A percentile compares a stretch with the other conserved stretches of the same genome.
These are phyloP conservation scores for Galleria mellonella DNA, from an alignment of 1,140 invertebrate species.

Conservation along the genomic window DNA sequence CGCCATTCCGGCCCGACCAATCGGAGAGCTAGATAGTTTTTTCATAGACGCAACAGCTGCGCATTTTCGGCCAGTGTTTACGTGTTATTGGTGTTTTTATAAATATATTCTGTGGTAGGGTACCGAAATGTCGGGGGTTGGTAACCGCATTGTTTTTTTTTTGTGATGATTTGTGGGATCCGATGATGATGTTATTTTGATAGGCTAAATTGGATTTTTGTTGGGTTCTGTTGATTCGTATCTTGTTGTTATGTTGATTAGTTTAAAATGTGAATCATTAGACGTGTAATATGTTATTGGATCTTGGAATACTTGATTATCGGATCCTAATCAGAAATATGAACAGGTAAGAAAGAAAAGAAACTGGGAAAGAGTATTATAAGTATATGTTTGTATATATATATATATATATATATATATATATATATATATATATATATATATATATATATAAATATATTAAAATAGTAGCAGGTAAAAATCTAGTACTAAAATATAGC, in stretches of 20 bases:
- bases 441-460: too few relatives aligned
- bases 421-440: too few relatives aligned
- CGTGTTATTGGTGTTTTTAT: constrained; percentile 60
- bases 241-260: background rate
- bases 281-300: too few relatives aligned
- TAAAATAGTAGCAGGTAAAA: too few relatives aligned
- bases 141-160: constrained; percentile 20
- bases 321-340: too few relatives aligned
- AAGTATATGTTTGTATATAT: too few relatives aligned
- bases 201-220: constrained; percentile 28
- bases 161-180: constrained; percentile 24
- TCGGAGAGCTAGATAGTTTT: constrained; percentile 40
- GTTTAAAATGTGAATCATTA: too few relatives aligned
- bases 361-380: too few relatives aligned
- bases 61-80: constrained; percentile 44
- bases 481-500: too few relatives aligned
- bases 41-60: constrained; percentile 53
- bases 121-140: constrained; percentile 13
- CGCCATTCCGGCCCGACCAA: constrained; percentile 43
- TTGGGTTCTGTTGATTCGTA: background rate
- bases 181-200: constrained; percentile 38
- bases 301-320: too few relatives aligned
- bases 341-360: too few relatives aligned
- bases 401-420: too few relatives aligned
- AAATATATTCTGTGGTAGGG: constrained; percentile 33